Evolutionary conservation across 2,113 vertebrate species (phyloP).

Genomic region (Ursus arctos): DNA sequence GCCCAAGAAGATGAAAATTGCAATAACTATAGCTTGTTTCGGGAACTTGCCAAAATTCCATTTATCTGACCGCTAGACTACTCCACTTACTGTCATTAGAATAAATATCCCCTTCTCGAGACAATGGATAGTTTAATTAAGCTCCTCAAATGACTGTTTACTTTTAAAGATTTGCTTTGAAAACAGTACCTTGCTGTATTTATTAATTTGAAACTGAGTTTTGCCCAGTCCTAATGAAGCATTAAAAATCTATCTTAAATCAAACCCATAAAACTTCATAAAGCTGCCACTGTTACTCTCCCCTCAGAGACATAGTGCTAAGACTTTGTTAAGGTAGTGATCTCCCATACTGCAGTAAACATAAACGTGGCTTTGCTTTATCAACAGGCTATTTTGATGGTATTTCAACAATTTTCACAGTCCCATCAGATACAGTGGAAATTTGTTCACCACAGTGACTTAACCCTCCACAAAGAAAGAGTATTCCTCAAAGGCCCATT

Average conservation of each 20-base stretch:
- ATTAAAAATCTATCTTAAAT: constrained; percentile 9
- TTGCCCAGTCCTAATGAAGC: background rate
- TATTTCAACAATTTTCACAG: background rate
- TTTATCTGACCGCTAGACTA: background rate
- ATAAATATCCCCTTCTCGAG: constrained; percentile 4
- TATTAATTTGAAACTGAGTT: constrained; percentile 21
- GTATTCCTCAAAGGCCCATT: background rate
- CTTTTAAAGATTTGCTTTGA: constrained; percentile 45
- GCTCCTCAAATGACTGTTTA: background rate
- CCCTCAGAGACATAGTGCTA: background rate
- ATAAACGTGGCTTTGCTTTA: constrained; percentile 12
- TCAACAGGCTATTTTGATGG: background rate
- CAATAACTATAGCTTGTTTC: constrained; percentile 40
- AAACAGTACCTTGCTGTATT: background rate
- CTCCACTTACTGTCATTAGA: background rate
- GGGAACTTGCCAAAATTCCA: constrained; percentile 54
- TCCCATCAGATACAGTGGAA: background rate
- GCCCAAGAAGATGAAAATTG: constrained; percentile 33
- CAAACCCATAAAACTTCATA: constrained; percentile 38
- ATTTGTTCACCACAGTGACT: background rate
- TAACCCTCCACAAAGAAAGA: background rate
- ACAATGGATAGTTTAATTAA: constrained; percentile 16
- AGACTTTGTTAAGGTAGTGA: background rate
- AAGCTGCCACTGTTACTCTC: background rate
- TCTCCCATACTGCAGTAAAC: background rate